Conservation (phyloP, 2,797 vertebrate genomes). For the Erethizon dorsatum region DNA sequence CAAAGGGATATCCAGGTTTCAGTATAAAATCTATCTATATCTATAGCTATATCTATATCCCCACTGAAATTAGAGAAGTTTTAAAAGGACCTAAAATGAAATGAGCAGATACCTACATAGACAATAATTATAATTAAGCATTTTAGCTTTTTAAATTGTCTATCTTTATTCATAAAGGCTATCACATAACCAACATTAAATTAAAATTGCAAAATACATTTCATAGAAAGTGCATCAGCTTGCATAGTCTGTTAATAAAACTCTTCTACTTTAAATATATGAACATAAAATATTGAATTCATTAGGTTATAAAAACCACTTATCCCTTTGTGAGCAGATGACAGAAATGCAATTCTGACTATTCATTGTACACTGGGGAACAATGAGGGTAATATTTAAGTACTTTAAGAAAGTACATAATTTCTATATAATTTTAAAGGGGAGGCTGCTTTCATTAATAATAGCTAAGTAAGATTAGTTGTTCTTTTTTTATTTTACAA, state of each 20-base stretch:
- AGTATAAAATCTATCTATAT: not conserved
- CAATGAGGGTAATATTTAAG: not conserved
- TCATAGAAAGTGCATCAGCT: not conserved
- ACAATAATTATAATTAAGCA: not conserved
- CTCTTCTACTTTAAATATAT: constrained; percentile 9
- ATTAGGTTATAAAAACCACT: constrained; percentile 17
- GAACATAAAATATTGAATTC: not conserved
- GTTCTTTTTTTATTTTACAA: not conserved
- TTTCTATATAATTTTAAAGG: constrained; percentile 10
- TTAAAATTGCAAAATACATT: not conserved
- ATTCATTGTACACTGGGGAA: not conserved
- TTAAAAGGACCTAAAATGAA: not conserved
- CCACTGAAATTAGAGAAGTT: constrained; percentile 5
- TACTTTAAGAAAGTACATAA: not conserved
- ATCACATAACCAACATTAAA: not conserved
- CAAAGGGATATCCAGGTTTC: not conserved
- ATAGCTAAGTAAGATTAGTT: not conserved
- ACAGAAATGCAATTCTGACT: not conserved
- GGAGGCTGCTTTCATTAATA: not conserved
- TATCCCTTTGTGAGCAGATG: not conserved
- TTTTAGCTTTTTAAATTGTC: not conserved
- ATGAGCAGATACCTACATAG: not conserved
- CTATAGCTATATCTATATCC: not conserved
- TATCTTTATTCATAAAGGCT: constrained; percentile 40
- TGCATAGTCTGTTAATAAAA: not conserved